These are phyloP conservation scores for Anastrepha obliqua DNA, from an alignment of 1,140 invertebrate species.

Conservation along the genomic window DNA sequence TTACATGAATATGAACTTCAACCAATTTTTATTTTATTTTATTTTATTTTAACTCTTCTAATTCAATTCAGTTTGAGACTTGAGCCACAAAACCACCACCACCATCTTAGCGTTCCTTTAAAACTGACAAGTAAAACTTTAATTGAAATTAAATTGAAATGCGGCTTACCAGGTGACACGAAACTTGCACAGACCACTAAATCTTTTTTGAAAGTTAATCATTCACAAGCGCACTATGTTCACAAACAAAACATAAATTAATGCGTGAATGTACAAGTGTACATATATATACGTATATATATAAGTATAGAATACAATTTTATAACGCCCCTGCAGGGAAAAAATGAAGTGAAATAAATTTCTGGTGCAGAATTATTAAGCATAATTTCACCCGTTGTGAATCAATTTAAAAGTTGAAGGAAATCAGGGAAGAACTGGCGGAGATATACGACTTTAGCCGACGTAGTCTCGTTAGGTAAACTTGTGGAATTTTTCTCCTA, in stretches of 20 bases:
- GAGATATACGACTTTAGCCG: no score
- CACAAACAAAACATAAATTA: no score
- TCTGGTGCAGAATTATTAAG: no score
- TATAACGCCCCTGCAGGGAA: no score
- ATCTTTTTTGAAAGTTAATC: neutral
- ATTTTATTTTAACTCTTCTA: no score
- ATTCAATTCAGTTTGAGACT: neutral
- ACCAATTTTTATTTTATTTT: neutral
- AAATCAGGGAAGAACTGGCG: no score
- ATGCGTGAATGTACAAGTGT: no score
- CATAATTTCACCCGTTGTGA: no score
- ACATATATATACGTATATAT: neutral
- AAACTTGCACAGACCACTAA: neutral
- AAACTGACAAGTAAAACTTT: neutral
- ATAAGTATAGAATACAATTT: neutral
- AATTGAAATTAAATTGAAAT: conserved; percentile 1
- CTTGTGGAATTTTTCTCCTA: no score
- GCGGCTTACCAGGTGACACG: neutral
- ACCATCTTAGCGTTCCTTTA: neutral
- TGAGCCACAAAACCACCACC: neutral
- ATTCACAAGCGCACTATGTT: neutral
- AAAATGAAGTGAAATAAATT: no score
- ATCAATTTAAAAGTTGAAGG: no score
- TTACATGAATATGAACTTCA: neutral
- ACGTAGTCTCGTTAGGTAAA: no score